These are phyloP conservation scores for Chaenocephalus aceratus DNA, from an alignment of 2,113 vertebrate species.

Conservation along the genomic window DNA sequence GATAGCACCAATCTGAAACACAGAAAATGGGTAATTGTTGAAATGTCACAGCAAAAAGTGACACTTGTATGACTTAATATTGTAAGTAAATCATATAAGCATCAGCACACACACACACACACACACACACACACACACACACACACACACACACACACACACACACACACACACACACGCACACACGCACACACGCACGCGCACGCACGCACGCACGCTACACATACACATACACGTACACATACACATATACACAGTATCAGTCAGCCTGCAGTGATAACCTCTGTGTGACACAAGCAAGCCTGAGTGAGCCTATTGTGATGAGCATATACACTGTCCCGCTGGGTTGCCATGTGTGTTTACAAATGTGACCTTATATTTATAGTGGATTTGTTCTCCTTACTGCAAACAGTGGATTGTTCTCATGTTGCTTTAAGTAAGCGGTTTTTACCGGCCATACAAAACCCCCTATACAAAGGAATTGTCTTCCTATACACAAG, in stretches of 20 bases:
- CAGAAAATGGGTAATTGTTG: slow-evolving; percentile 1
- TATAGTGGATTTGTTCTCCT: slow-evolving; percentile 32
- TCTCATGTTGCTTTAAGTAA: slow-evolving; percentile 41
- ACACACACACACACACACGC: background rate
- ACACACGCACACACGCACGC: background rate
- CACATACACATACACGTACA: background rate
- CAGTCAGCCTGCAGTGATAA: slow-evolving; percentile 10
- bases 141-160: background rate
- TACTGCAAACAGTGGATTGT: slow-evolving; percentile 69
- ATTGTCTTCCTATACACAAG: slow-evolving; percentile 65
- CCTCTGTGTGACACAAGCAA: slow-evolving; percentile 8
- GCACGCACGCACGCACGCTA: too few relatives aligned
- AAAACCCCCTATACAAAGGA: slow-evolving; percentile 58
- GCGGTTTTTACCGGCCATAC: slow-evolving; percentile 55
- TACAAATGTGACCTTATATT: slow-evolving; percentile 29
- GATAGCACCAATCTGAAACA: slow-evolving; percentile 84
- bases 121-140: background rate
- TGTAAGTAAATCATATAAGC: too few relatives aligned
- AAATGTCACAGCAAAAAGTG: background rate
- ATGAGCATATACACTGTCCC: background rate
- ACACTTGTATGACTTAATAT: too few relatives aligned
- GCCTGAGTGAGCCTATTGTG: background rate
- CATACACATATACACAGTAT: background rate
- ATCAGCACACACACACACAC: background rate
- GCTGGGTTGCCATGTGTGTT: slow-evolving; percentile 25